Base-by-base conservation (phyloP, 1,140 invertebrate species). In the Halotydeus destructor region DNA sequence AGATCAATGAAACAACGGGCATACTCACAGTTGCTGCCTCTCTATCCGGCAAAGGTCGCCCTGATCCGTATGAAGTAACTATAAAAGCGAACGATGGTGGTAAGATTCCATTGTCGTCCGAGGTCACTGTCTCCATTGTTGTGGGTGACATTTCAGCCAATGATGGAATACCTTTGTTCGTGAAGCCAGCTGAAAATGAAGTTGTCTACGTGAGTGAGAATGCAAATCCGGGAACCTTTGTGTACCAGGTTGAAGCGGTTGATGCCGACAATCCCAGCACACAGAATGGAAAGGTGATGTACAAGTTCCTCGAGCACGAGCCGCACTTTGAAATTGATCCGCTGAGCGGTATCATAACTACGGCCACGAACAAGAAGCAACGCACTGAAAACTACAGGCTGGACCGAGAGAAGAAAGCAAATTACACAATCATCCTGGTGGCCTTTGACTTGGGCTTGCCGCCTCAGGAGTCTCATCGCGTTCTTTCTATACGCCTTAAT, bases 101-200 rank as follows among this genome's bases (percentile, higher is more conserved):
- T 1, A 66, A 65, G 12, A 53, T 67, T 22, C 53, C 57, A 18
- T 59, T 78, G 1, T 68, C 61, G 38, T 65, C 69, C 0, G 74
- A 78, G 34, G 67, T 72, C 0, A 64, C 66, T 18, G 53, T 82
- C 0, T 62, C 65, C 1, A 52, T 83, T 1, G 76, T 73, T 47
- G 74, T 84, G 21, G 76, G 78, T 0, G 78, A 84, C 52, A 74
- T 83, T 0, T 76, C 77, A 30, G 71, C 72, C 41, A 83, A 83
- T 53, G 78, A 83, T 55, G 79, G 78, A 0, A 72, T 81, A 5
- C 79, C 79, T 0, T 61, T 68, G 5, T 80, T 83, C 48, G 68
- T 79, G 5, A 61, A 69, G 32, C 77, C 78, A 0, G 68, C 68
- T 3, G 55, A 69, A 0, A 72, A 75, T n/a, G 75, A 81, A 55